A percentile compares a stretch with the other conserved stretches of the same genome.
phyloP scores from a whole-genome alignment of 2,888 invertebrate species.

The Caenorhabditis sp. region DNA sequence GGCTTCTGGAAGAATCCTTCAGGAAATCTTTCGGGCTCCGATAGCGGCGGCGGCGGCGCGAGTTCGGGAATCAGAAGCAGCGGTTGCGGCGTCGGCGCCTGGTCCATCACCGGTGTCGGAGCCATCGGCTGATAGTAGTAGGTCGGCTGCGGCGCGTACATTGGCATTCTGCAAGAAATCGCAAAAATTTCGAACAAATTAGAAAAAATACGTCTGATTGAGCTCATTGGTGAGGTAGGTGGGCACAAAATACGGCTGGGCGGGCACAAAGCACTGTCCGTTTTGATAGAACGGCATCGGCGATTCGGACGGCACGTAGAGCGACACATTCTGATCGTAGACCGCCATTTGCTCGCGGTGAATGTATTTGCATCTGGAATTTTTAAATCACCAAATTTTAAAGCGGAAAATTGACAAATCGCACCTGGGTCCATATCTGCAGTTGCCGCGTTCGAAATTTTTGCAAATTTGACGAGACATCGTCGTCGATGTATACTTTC shows the following conservation, averaged over 20 bases:
- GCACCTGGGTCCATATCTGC: slow-evolving; percentile 38
- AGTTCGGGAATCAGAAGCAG: slow-evolving; percentile 8
- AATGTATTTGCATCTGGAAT: slow-evolving; percentile 10
- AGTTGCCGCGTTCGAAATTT: slow-evolving; percentile 33
- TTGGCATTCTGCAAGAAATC: slow-evolving; percentile 6
- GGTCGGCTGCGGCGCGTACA: slow-evolving; percentile 2
- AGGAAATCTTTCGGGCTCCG: neutral
- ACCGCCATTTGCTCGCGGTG: slow-evolving; percentile 12
- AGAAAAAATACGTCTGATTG: neutral
- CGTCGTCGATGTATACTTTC: neutral
- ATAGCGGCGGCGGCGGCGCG: neutral
- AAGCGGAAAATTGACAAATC: neutral
- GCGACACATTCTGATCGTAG: slow-evolving; percentile 4
- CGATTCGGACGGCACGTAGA: neutral
- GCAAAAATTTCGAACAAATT: neutral
- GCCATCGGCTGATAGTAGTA: slow-evolving; percentile 14
- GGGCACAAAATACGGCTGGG: neutral
- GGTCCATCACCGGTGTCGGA: slow-evolving; percentile 24
- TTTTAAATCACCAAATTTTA: neutral
- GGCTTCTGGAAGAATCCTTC: slow-evolving; percentile 18
- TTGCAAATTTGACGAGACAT: slow-evolving; percentile 23
- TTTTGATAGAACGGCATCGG: slow-evolving; percentile 1
- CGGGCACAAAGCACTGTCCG: slow-evolving; percentile 10
- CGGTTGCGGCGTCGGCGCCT: slow-evolving; percentile 1
- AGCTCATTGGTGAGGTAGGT: neutral